Percentiles rank a stretch among this genome's conserved stretches.
Evolutionary conservation across 2,113 vertebrate genomes (phyloP).

Genomic region (Bos taurus): DNA sequence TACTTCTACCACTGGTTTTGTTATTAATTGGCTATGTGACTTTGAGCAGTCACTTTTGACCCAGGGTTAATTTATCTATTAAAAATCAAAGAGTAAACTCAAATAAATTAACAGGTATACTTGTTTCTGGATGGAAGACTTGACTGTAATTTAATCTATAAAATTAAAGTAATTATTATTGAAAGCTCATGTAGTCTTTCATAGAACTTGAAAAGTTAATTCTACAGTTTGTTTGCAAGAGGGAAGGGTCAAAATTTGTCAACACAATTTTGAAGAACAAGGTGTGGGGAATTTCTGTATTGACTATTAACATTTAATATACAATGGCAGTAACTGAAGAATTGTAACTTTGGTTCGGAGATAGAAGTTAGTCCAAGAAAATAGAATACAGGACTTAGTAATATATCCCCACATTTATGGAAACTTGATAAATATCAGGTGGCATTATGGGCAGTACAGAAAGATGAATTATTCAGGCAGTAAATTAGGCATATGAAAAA

Average conservation of each 20-base stretch:
- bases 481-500: constrained; percentile 11
- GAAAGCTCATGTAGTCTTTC: neutral
- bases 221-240: neutral
- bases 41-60: neutral
- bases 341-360: neutral
- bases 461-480: neutral
- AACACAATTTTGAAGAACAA: neutral
- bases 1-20: neutral
- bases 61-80: constrained; percentile 29
- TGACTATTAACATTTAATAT: constrained; percentile 9
- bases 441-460: neutral
- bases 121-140: neutral
- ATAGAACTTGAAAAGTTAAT: neutral
- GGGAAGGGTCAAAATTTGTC: neutral
- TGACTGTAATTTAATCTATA: neutral
- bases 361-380: neutral
- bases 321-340: neutral
- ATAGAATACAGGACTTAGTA: neutral
- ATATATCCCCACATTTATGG: neutral
- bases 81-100: constrained; percentile 8
- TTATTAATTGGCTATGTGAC: constrained; percentile 20
- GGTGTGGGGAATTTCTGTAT: neutral
- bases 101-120: constrained; percentile 15
- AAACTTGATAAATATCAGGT: constrained; percentile 6
- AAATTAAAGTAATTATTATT: constrained; percentile 29